Evolutionary conservation across 2,113 vertebrate genomes (phyloP), one percentile per base, ranked within the genome.

Genomic region (Ursus arctos): DNA sequence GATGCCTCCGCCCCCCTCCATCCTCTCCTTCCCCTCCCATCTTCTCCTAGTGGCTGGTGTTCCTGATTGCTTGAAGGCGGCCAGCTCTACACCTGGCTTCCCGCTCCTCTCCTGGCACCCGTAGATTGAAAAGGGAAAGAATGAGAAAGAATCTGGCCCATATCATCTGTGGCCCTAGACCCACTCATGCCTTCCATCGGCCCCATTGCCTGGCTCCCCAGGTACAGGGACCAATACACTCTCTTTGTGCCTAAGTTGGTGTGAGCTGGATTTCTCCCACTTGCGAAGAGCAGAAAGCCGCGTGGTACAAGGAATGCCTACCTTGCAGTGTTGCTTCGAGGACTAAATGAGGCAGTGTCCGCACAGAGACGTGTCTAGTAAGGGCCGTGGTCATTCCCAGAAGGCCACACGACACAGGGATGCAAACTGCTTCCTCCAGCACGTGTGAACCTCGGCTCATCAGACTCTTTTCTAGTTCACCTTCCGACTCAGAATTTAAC

Each of bases 401-500:
- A 74, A 89, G 51, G 59, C 11, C 82, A 95, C 40, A 51, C 19
- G 67, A 95, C 83, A 79, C 5, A 31, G 57, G 5, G 43, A 43
- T 43, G 43, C 43, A 43, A 43, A 43, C 43, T 43, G 43, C 16
- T 33, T 84, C 83, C 63, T 93, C 31, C 80, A 63, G 89, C 33
- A 16, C 21, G 28, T 85, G 63, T 72, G 71, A 77, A 40, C 12
- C 69, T 89, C n/a, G 86, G 67, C 79, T 89, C 94, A 79, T 85
- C 6, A 1, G 74, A 43, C 22, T 22, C 18, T 59, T 94, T 94
- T 88, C 63, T 69, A 28, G 9, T 55, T 71, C 82, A 81, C 63
- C 47, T 33, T 71, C n/a, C 53, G 67, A 71, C 36, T 88, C 84
- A 71, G 57, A 92, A 94, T 59, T 76, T 86, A 95, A 92, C 49